phyloP scores from a whole-genome alignment of 2,797 vertebrate genomes.

The Melanotaenia nigrans region DNA sequence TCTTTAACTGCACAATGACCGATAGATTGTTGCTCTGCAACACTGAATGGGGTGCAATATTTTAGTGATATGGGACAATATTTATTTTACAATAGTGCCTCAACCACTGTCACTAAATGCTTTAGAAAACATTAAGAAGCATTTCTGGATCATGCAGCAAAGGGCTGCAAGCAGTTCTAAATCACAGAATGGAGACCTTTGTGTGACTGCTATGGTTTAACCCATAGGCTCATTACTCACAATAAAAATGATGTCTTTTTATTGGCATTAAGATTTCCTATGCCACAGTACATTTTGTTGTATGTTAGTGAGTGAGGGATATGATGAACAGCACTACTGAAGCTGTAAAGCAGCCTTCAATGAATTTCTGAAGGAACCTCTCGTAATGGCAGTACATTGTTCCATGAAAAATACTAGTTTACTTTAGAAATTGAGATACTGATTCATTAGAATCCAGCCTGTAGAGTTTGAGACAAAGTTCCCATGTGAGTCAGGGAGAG shows the following conservation, averaged over 20 bases:
- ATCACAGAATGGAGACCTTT: constrained; percentile 7
- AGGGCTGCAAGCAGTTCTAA: constrained; percentile 1
- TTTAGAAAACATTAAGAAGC: constrained; percentile 1
- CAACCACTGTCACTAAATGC: constrained; percentile 40
- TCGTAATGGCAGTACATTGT: constrained; percentile 65
- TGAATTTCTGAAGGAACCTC: constrained; percentile 66
- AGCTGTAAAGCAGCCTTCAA: constrained; percentile 46
- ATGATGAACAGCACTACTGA: constrained; percentile 54
- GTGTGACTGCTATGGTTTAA: not conserved
- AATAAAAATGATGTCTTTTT: not conserved
- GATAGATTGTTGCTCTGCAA: constrained; percentile 41
- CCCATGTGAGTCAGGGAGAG: constrained; percentile 56
- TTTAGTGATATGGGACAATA: constrained; percentile 35
- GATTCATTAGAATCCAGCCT: constrained; percentile 71
- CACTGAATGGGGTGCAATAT: constrained; percentile 20
- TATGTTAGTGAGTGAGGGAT: constrained; percentile 34
- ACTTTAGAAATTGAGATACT: constrained; percentile 68
- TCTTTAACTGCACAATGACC: constrained; percentile 41
- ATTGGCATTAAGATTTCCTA: constrained; percentile 12
- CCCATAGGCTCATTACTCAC: not conserved
- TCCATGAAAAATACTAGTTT: constrained; percentile 73
- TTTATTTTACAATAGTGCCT: constrained; percentile 15
- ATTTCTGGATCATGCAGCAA: constrained; percentile 18
- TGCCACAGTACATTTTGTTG: constrained; percentile 13
- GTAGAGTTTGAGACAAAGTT: constrained; percentile 68